Evolutionary conservation across 2,797 vertebrate genomes (phyloP).

Genomic region (Gambelia wislizenii): DNA sequence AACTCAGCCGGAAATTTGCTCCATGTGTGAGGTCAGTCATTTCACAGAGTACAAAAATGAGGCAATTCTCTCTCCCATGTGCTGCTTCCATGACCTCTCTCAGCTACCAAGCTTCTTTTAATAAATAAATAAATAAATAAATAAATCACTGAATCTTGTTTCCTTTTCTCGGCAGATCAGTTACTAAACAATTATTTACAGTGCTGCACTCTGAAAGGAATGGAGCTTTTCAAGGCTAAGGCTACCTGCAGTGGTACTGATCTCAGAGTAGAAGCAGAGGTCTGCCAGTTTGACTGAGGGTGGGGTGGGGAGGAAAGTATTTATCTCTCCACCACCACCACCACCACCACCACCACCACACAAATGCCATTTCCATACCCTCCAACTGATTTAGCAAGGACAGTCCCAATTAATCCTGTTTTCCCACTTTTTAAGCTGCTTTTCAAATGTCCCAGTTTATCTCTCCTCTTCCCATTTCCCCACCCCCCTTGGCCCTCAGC

Average conservation of each 20-base stretch:
- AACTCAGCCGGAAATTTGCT: background rate
- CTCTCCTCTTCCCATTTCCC: too few species aligned
- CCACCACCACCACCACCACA: background rate
- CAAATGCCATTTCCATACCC: background rate
- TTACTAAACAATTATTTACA: conserved; percentile 40
- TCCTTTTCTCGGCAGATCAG: conserved; percentile 18
- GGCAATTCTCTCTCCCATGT: rapidly evolving
- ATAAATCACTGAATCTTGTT: conserved; percentile 13
- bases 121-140: background rate
- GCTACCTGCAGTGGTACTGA: background rate
- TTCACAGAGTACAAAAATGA: rapidly evolving
- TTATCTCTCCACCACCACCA: background rate
- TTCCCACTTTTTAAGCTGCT: too few species aligned
- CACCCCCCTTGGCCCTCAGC: too few species aligned
- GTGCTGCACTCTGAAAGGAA: background rate
- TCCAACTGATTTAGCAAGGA: background rate
- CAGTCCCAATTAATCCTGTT: too few species aligned
- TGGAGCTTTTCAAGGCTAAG: background rate
- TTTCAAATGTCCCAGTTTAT: background rate
- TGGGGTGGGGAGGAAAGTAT: too few species aligned
- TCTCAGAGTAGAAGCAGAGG: too few species aligned
- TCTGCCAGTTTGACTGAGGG: background rate
- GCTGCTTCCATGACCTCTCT: background rate
- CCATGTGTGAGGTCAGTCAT: background rate
- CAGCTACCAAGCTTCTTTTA: conserved; percentile 4